A percentile compares a stretch with the other conserved stretches of the same genome.
Evolutionary conservation across 1,140 invertebrate genomes (phyloP).

Genomic region (Pachypeltis micranthus): DNA sequence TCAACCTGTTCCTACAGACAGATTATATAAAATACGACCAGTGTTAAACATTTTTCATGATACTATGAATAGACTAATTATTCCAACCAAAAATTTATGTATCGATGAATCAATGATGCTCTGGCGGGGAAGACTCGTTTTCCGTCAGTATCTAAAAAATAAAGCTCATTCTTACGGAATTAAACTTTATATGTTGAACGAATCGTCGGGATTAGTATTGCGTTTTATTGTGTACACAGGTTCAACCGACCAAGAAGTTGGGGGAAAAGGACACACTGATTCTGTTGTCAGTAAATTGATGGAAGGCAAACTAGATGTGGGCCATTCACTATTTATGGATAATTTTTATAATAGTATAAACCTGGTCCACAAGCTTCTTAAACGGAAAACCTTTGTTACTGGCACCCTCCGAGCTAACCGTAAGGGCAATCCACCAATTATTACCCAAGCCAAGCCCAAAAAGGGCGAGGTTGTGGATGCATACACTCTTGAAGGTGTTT

Average conservation of each 20-base stretch:
- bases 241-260: constrained; percentile 12
- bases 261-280: constrained; percentile 4
- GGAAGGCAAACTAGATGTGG: constrained; percentile 21
- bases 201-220: constrained; percentile 26
- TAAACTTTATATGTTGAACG: constrained; percentile 33
- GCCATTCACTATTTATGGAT: constrained; percentile 18
- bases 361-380: neutral
- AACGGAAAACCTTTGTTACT: neutral
- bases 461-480: neutral
- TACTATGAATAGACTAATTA: constrained; percentile 9
- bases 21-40: constrained; percentile 12
- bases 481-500: neutral
- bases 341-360: constrained; percentile 14
- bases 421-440: neutral
- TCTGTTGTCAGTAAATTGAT: constrained; percentile 19
- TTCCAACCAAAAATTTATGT: constrained; percentile 26
- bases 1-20: neutral
- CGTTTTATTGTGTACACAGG: constrained; percentile 29
- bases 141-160: constrained; percentile 35
- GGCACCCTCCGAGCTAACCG: neutral
- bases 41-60: neutral
- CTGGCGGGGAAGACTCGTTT: constrained; percentile 33
- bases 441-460: neutral
- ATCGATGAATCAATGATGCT: constrained; percentile 35
- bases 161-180: constrained; percentile 34